These are phyloP conservation scores for Eleutherodactylus coqui DNA, from an alignment of 2,797 vertebrate species.

Conservation along the genomic window DNA sequence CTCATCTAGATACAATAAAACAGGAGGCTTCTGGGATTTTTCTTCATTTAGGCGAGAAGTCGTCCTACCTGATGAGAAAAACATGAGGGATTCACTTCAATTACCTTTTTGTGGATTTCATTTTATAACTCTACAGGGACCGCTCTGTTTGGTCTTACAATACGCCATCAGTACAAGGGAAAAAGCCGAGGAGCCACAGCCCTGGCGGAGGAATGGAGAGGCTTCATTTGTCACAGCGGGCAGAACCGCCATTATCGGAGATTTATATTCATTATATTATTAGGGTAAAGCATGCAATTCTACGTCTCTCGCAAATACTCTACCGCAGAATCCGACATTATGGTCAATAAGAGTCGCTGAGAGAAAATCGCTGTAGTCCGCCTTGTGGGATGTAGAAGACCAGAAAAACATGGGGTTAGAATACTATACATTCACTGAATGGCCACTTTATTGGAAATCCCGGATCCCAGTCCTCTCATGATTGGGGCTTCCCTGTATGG, in stretches of 20 bases:
- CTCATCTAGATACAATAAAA: conserved; percentile 43
- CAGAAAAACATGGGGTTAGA: too few species aligned
- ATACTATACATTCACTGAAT: too few species aligned
- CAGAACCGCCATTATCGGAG: conserved; percentile 34
- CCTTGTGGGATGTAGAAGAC: too few species aligned
- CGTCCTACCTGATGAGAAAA: conserved; percentile 60
- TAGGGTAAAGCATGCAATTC: conserved; percentile 39
- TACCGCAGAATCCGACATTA: conserved; percentile 21
- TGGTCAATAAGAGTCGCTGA: background rate
- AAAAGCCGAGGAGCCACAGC: conserved; percentile 31
- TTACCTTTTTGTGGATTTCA: conserved; percentile 59
- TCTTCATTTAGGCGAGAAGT: conserved; percentile 50
- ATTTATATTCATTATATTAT: conserved; percentile 61
- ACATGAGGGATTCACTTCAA: conserved; percentile 57
- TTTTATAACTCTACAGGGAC: conserved; percentile 59
- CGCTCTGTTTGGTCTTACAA: conserved; percentile 51
- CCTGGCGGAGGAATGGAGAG: conserved; percentile 37
- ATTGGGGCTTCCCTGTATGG: too few species aligned
- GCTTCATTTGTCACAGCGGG: conserved; percentile 54
- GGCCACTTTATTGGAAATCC: too few species aligned
- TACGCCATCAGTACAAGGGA: conserved; percentile 32
- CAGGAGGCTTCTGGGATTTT: conserved; percentile 39
- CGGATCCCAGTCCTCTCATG: too few species aligned
- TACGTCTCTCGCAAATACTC: conserved; percentile 18
- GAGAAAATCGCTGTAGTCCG: background rate